A percentile compares a stretch with the other conserved stretches of the same genome.
Conservation (phyloP, 35 echinoderm and acorn worm genomes). For the Acanthaster planci region DNA sequence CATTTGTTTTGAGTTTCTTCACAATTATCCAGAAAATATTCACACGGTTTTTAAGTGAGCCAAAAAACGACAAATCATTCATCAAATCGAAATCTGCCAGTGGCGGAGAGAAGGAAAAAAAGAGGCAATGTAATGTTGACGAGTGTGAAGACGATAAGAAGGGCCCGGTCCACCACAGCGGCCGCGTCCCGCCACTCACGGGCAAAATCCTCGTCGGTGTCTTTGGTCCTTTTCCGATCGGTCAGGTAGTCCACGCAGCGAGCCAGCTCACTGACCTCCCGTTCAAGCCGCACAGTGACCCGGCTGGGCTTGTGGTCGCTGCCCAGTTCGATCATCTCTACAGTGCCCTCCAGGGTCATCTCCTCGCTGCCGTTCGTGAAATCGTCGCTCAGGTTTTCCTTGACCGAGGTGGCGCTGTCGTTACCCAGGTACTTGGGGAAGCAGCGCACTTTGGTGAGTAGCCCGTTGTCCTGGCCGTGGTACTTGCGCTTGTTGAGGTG, state of each 20-base stretch:
- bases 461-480: slow-evolving; percentile 13
- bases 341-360: slow-evolving; percentile 26
- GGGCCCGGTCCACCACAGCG: slow-evolving; percentile 45
- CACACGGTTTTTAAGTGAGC: neutral
- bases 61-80: neutral
- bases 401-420: slow-evolving; percentile 19
- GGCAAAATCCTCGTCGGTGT: slow-evolving; percentile 38
- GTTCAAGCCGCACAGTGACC: slow-evolving; percentile 49
- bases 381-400: slow-evolving; percentile 22
- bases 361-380: slow-evolving; percentile 29
- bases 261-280: slow-evolving; percentile 37
- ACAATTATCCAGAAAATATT: neutral
- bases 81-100: neutral
- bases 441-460: slow-evolving; percentile 8
- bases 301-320: slow-evolving; percentile 26
- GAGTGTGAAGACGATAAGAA: slow-evolving; percentile 59
- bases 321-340: slow-evolving; percentile 55
- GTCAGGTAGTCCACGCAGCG: slow-evolving; percentile 44
- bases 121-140: slow-evolving; percentile 49
- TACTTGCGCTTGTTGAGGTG: neutral
- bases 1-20: too few relatives aligned
- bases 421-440: slow-evolving; percentile 11
- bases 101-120: slow-evolving; percentile 50
- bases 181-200: slow-evolving; percentile 65
- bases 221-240: slow-evolving; percentile 43